phyloP scores from a whole-genome alignment of 2,888 invertebrate species.

The Apamea crenata region DNA sequence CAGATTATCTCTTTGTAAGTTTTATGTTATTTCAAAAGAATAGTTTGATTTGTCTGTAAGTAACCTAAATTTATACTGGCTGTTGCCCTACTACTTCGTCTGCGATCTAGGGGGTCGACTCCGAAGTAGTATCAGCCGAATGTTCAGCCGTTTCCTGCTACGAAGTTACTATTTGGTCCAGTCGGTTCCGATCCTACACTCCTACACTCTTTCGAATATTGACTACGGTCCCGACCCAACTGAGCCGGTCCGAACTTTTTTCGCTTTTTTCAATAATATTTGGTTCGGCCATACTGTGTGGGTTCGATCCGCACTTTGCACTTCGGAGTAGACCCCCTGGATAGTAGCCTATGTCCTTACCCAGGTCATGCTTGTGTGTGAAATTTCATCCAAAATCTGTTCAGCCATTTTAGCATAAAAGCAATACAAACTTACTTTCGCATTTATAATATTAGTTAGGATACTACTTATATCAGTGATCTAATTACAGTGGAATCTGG shows the following conservation, averaged over 20 bases:
- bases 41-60: not conserved
- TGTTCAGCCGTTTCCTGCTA: no score
- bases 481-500: not conserved
- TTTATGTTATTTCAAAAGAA: not conserved
- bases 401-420: not conserved
- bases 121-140: no score
- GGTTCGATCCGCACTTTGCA: no score
- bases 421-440: not conserved
- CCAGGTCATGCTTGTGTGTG: not conserved
- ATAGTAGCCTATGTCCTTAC: not conserved
- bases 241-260: no score
- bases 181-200: no score
- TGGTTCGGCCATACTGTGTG: no score
- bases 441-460: not conserved
- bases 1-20: slow-evolving; percentile 96
- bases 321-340: no score
- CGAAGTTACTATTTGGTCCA: no score
- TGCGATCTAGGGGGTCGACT: no score
- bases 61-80: not conserved
- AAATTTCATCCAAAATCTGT: not conserved
- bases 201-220: no score
- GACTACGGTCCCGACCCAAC: no score
- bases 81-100: not conserved
- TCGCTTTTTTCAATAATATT: no score
- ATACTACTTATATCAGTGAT: slow-evolving; percentile 3